Conservation (phyloP, 2,113 vertebrate genomes). For the Grammomys surdaster region DNA sequence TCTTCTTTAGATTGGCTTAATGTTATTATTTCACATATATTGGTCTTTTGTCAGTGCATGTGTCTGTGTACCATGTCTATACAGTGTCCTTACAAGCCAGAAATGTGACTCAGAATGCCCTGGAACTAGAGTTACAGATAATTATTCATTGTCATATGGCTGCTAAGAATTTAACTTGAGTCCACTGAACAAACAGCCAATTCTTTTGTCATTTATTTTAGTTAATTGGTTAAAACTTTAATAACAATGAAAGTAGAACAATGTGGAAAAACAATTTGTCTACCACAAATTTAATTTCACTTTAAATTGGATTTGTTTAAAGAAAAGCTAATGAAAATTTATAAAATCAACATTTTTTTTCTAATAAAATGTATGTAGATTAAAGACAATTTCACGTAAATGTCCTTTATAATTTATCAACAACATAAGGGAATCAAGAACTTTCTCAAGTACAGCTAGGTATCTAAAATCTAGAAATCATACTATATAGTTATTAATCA, state of each 20-base stretch:
- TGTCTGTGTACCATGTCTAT: neutral
- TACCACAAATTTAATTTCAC: neutral
- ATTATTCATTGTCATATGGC: accelerated
- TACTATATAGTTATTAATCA: conserved; percentile 82
- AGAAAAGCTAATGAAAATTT: neutral
- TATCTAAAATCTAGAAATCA: conserved; percentile 28
- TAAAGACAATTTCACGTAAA: conserved; percentile 19
- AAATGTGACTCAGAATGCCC: neutral
- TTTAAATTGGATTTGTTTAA: neutral
- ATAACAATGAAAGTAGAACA: neutral
- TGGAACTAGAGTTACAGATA: neutral
- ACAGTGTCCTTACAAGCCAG: neutral
- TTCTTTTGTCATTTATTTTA: neutral
- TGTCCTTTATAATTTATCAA: neutral
- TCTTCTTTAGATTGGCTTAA: neutral
- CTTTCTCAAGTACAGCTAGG: conserved; percentile 1
- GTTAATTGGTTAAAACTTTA: neutral
- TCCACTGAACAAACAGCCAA: neutral
- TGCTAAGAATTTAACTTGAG: neutral
- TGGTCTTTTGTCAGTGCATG: no score
- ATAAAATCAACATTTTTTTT: neutral
- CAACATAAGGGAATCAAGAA: neutral
- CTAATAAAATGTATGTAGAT: neutral
- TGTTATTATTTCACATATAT: neutral
- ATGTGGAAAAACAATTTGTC: neutral